Conservation (phyloP, 30 jellyfish, hydroid and myxozoan genomes). For the Haliclystus octoradiatus region DNA sequence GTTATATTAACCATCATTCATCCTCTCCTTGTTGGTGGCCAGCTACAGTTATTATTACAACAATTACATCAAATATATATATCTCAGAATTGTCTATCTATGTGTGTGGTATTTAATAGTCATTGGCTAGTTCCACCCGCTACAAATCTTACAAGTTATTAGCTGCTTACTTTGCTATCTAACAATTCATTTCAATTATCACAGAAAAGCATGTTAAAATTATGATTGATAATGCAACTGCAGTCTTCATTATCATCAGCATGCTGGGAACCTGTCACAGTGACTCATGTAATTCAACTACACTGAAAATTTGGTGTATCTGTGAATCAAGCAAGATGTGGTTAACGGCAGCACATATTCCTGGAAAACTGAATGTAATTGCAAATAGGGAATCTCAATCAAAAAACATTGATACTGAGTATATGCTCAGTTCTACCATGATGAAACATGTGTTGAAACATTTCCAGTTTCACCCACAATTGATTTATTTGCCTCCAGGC, state of each 20-base stretch:
- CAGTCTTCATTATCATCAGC: slow-evolving; percentile 14
- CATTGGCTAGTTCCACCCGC: too few relatives aligned
- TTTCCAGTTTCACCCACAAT: slow-evolving; percentile 5
- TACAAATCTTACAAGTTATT: neutral
- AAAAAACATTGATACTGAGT: slow-evolving; percentile 21
- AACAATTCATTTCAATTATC: neutral
- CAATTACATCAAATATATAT: too few relatives aligned
- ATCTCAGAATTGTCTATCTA: too few relatives aligned
- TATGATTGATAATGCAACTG: slow-evolving; percentile 34
- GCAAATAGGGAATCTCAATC: neutral
- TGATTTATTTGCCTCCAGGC: slow-evolving; percentile 3
- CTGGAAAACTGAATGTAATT: slow-evolving; percentile 4
- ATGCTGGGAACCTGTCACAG: slow-evolving; percentile 29
- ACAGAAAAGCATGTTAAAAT: slow-evolving; percentile 6
- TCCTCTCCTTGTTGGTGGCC: too few relatives aligned
- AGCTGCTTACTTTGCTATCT: slow-evolving; percentile 25
- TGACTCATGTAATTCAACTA: slow-evolving; percentile 7
- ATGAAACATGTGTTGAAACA: slow-evolving; percentile 4
- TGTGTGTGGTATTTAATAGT: too few relatives aligned
- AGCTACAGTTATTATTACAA: too few relatives aligned
- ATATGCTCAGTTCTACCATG: slow-evolving; percentile 7
- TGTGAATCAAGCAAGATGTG: slow-evolving; percentile 7
- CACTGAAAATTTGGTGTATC: slow-evolving; percentile 6
- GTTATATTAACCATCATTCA: too few relatives aligned
- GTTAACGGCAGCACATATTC: slow-evolving; percentile 15